These are phyloP conservation scores for Hippocampus zosterae DNA, from an alignment of 2,113 vertebrate genomes.

Conservation along the genomic window DNA sequence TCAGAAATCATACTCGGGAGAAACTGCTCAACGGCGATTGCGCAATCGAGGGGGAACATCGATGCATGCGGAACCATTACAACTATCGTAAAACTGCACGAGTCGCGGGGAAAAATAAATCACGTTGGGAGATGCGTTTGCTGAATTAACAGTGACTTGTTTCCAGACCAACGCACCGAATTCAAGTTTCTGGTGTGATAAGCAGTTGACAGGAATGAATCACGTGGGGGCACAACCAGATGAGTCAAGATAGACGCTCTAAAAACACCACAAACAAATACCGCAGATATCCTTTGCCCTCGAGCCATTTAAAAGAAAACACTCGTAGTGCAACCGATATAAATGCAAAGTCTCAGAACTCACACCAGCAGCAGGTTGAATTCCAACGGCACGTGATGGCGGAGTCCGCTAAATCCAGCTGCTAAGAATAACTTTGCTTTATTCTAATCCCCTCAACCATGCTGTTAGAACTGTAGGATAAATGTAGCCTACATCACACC, in stretches of 20 bases:
- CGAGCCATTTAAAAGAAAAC: neutral
- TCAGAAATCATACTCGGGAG: neutral
- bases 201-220: slow-evolving; percentile 20
- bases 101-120: slow-evolving; percentile 2
- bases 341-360: neutral
- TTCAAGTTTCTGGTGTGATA: slow-evolving; percentile 16
- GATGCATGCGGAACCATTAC: neutral
- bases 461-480: slow-evolving; percentile 28
- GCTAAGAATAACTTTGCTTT: slow-evolving; percentile 54
- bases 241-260: neutral
- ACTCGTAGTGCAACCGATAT: neutral
- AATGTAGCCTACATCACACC: slow-evolving; percentile 34
- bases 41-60: neutral
- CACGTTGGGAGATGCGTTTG: slow-evolving; percentile 7
- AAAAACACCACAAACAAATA: neutral
- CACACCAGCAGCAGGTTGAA: slow-evolving; percentile 11
- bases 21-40: slow-evolving; percentile 13
- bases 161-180: slow-evolving; percentile 15
- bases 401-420: slow-evolving; percentile 36
- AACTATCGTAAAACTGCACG: neutral
- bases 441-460: slow-evolving; percentile 49
- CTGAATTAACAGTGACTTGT: slow-evolving; percentile 22
- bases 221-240: slow-evolving; percentile 7
- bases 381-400: slow-evolving; percentile 22
- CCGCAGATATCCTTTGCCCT: neutral